Percentiles rank a stretch among this genome's conserved stretches.
These are phyloP conservation scores for Amphiprion clarkii DNA, from an alignment of 2,797 vertebrate species.

Conservation along the genomic window DNA sequence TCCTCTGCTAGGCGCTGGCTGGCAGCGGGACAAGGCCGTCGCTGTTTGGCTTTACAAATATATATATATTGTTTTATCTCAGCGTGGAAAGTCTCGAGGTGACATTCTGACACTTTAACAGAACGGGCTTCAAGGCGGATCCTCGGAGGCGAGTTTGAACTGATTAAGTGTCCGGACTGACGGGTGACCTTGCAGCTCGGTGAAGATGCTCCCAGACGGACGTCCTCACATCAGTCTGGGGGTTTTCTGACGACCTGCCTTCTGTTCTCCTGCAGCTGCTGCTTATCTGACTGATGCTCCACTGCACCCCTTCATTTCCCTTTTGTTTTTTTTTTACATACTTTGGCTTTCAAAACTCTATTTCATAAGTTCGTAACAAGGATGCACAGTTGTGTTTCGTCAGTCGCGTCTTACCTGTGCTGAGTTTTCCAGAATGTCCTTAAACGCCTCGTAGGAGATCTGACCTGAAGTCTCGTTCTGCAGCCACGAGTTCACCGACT, in stretches of 20 bases:
- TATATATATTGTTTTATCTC: background rate
- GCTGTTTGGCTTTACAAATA: constrained; percentile 26
- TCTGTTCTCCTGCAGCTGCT: constrained; percentile 33
- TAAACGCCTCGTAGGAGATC: constrained; percentile 83
- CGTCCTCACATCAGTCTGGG: constrained; percentile 32
- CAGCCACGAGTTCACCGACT: constrained; percentile 80
- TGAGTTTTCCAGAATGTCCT: constrained; percentile 84
- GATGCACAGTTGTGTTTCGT: background rate
- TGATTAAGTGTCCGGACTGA: constrained; percentile 46
- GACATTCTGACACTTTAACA: constrained; percentile 17
- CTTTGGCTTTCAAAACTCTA: constrained; percentile 6
- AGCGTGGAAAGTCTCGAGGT: background rate
- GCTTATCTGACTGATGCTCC: constrained; percentile 20
- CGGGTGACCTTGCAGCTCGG: constrained; percentile 47
- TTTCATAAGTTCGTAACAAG: background rate
- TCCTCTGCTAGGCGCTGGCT: constrained; percentile 49
- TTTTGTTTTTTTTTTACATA: constrained; percentile 4
- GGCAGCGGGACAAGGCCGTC: constrained; percentile 40
- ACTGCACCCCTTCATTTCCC: constrained; percentile 4
- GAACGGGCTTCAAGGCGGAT: constrained; percentile 3
- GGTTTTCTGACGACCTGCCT: constrained; percentile 34
- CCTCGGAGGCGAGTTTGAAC: constrained; percentile 32
- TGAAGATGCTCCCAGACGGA: constrained; percentile 34
- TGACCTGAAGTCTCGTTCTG: constrained; percentile 69
- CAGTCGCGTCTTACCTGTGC: constrained; percentile 80